These are phyloP conservation scores for Anarhynchus alexandrinus DNA, from an alignment of 2,113 vertebrate genomes.

Conservation along the genomic window DNA sequence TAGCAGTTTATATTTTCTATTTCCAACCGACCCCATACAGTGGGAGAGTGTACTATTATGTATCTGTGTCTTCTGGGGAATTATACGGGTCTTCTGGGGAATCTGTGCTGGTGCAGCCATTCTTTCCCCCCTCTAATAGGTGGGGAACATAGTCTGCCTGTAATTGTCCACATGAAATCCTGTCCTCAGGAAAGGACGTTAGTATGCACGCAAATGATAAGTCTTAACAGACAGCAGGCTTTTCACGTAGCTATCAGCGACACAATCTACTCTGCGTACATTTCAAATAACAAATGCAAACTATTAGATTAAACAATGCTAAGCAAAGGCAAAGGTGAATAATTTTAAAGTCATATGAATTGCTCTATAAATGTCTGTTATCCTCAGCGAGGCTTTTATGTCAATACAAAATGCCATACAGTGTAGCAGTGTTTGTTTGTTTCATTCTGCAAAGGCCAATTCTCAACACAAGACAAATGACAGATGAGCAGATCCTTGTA, in stretches of 20 bases:
- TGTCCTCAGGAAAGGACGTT: background rate
- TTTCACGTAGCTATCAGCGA: background rate
- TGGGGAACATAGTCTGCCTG: background rate
- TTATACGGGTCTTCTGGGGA: background rate
- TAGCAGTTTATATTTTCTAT: background rate
- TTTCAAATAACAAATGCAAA: constrained; percentile 1
- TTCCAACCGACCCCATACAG: background rate
- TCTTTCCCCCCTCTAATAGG: background rate
- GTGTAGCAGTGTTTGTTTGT: constrained; percentile 24
- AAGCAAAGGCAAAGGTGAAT: constrained; percentile 12
- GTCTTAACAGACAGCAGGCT: background rate
- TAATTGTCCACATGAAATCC: background rate
- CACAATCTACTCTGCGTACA: background rate
- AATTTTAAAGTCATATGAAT: constrained; percentile 32
- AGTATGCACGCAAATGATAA: background rate
- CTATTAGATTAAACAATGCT: background rate
- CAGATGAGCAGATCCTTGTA: constrained; percentile 7
- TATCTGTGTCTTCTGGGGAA: background rate
- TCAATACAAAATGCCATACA: constrained; percentile 28
- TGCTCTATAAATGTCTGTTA: constrained; percentile 49
- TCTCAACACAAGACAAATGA: constrained; percentile 43
- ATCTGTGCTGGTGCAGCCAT: background rate
- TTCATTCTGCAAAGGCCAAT: constrained; percentile 30
- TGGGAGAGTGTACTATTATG: rapidly evolving
- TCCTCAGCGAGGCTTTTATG: constrained; percentile 26